Conservation (phyloP, 64 coral and sea anemone genomes). For the Montipora efflorescens region DNA sequence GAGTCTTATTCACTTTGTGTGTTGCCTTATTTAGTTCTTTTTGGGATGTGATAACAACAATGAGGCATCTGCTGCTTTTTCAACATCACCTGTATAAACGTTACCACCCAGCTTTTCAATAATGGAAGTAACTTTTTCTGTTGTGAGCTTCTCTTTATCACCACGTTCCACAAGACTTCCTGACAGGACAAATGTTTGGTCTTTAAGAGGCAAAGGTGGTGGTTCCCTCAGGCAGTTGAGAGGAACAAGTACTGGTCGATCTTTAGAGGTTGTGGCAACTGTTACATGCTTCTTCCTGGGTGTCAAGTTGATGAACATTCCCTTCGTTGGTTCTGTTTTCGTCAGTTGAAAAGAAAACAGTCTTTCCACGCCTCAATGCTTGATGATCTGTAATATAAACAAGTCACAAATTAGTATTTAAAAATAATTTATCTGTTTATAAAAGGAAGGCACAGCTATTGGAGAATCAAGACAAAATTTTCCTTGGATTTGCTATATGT, state of each 20-base stretch:
- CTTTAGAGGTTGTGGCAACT: constrained; percentile 28
- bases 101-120: constrained; percentile 13
- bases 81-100: constrained; percentile 32
- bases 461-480: no score
- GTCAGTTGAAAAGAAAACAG: neutral
- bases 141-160: neutral
- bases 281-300: constrained; percentile 43
- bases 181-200: neutral
- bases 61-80: constrained; percentile 49
- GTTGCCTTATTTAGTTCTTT: constrained; percentile 49
- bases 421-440: neutral
- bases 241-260: neutral
- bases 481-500: no score
- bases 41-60: constrained; percentile 58
- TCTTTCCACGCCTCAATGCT: neutral
- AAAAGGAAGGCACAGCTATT: no score
- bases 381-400: neutral
- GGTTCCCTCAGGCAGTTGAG: neutral
- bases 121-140: neutral
- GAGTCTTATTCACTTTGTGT: constrained; percentile 31
- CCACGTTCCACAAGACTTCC: neutral
- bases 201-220: neutral
- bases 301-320: neutral
- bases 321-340: neutral
- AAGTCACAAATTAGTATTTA: no score